Percentiles rank a stretch among this genome's conserved stretches.
Conservation (phyloP, 2,113 vertebrate genomes). For the Paradisaea rubra region DNA sequence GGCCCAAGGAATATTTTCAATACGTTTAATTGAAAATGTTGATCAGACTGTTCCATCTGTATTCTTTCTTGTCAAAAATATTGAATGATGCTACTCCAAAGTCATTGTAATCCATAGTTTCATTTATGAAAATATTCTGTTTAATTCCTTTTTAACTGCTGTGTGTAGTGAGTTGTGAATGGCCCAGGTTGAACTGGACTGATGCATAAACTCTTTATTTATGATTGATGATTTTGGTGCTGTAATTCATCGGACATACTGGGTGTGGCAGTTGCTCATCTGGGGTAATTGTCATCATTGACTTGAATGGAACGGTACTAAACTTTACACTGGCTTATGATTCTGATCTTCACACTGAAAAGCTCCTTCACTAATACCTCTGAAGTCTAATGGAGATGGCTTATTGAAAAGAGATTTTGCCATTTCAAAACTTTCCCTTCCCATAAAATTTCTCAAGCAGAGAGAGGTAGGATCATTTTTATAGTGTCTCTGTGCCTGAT, state of each 20-base stretch:
- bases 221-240: neutral
- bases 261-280: neutral
- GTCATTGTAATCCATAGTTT: conserved; percentile 32
- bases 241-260: neutral
- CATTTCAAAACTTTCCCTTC: neutral
- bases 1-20: neutral
- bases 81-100: neutral
- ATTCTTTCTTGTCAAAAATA: neutral
- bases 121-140: neutral
- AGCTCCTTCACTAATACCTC: neutral
- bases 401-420: neutral
- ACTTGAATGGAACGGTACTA: neutral
- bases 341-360: neutral
- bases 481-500: neutral
- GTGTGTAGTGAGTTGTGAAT: conserved; percentile 25
- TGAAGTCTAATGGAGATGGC: conserved; percentile 8
- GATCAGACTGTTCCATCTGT: neutral
- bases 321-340: neutral
- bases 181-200: neutral
- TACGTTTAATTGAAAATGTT: conserved; percentile 34
- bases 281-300: neutral
- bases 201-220: neutral
- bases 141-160: conserved; percentile 50
- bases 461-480: neutral
- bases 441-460: neutral